phyloP scores from a whole-genome alignment of 2,797 vertebrate species.

The Darevskia mixta region DNA sequence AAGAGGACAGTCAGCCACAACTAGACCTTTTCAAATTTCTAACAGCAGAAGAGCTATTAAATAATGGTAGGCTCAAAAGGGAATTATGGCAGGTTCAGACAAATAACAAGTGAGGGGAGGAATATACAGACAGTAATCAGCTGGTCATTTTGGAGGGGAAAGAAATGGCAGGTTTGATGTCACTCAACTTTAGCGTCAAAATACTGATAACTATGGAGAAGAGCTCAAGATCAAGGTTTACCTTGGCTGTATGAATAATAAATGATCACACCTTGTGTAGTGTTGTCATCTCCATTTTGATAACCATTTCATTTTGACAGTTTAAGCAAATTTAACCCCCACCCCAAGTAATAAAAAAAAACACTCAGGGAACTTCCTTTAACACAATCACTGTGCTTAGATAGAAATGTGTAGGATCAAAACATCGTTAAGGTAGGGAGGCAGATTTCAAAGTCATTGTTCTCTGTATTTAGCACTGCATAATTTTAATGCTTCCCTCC shows the following conservation, averaged over 20 bases:
- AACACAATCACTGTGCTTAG: not conserved
- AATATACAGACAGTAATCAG: not conserved
- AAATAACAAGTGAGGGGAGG: not conserved
- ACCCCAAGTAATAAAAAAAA: not conserved
- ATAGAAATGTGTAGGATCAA: not conserved
- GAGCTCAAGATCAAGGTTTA: not conserved
- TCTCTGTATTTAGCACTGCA: not conserved
- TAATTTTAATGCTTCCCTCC: not conserved
- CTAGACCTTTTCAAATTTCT: not conserved
- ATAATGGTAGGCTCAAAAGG: not conserved
- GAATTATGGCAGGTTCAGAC: not conserved
- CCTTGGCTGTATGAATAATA: no score
- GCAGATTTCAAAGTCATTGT: not conserved
- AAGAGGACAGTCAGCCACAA: not conserved
- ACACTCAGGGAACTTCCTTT: not conserved
- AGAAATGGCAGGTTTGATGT: not conserved
- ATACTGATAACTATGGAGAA: not conserved
- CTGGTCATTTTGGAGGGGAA: not conserved
- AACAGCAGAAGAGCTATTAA: slow-evolving; percentile 19
- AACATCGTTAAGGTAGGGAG: no score
- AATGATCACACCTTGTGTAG: not conserved
- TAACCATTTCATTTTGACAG: not conserved
- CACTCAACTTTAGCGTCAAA: not conserved
- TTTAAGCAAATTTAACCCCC: not conserved
- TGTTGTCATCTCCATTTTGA: not conserved